phyloP scores from a whole-genome alignment of 2,113 vertebrate species.

The Peromyscus leucopus region DNA sequence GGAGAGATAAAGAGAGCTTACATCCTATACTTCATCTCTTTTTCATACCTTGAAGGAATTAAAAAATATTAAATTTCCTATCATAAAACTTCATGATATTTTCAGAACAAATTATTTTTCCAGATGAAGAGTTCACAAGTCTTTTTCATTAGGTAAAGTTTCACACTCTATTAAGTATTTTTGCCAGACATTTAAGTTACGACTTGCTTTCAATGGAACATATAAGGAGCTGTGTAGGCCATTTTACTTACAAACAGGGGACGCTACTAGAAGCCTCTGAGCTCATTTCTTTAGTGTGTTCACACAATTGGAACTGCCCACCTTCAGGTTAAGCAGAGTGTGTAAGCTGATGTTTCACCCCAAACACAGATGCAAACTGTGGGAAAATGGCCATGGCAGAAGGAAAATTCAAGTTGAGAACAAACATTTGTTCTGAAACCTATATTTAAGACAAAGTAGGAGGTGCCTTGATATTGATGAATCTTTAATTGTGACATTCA shows the following conservation, averaged over 20 bases:
- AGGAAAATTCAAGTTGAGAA: background rate
- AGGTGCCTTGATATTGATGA: background rate
- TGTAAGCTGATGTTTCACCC: background rate
- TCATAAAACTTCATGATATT: conserved; percentile 14
- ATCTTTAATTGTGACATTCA: background rate
- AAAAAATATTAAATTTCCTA: conserved; percentile 43
- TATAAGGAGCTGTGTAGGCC: background rate
- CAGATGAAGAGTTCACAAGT: background rate
- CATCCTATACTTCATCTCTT: background rate
- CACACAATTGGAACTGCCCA: background rate
- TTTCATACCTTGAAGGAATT: background rate
- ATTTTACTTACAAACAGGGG: background rate
- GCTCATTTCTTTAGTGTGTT: background rate
- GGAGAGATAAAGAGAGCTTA: background rate
- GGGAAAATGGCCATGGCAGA: background rate
- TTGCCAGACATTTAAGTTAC: conserved; percentile 50
- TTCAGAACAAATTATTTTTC: conserved; percentile 57
- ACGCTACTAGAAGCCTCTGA: background rate
- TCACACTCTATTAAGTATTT: background rate
- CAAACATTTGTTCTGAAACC: conserved; percentile 1
- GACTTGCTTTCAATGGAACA: background rate
- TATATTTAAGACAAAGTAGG: background rate
- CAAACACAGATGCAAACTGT: background rate
- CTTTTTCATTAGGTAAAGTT: conserved; percentile 34
- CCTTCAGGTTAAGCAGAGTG: background rate